Conservation (phyloP, 2,888 invertebrate species). For the Apotomis capreana region DNA sequence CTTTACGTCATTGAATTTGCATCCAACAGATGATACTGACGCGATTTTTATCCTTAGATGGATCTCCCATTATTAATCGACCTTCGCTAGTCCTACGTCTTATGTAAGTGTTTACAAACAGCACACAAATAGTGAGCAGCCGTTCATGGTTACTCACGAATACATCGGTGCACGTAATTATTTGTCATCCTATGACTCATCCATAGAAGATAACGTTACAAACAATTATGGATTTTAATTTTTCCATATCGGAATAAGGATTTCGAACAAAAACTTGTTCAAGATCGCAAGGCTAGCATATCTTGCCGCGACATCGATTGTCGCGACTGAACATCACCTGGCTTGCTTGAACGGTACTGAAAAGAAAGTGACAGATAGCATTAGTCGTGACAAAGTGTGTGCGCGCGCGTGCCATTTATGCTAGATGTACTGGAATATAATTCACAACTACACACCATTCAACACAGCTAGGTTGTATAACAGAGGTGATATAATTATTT, state of each 20-base stretch:
- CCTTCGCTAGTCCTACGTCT: slow-evolving; percentile 20
- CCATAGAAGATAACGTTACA: slow-evolving; percentile 21
- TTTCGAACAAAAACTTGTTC: not conserved
- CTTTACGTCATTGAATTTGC: not conserved
- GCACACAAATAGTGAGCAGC: slow-evolving; percentile 5
- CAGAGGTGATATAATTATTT: no score
- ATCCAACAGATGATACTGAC: slow-evolving; percentile 5
- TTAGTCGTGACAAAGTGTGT: no score
- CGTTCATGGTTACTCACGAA: slow-evolving; percentile 4
- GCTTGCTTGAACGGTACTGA: no score
- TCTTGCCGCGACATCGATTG: no score
- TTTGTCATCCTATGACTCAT: slow-evolving; percentile 39
- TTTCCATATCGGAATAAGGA: not conserved
- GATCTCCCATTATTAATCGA: not conserved
- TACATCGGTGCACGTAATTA: slow-evolving; percentile 14
- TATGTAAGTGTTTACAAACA: slow-evolving; percentile 4
- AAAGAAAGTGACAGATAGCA: no score
- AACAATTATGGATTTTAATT: slow-evolving; percentile 12
- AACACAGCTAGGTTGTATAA: no score
- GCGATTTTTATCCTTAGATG: not conserved
- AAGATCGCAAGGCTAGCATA: not conserved
- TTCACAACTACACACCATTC: no score
- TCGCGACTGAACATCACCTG: no score
- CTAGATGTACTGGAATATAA: no score
- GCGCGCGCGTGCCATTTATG: no score